These are phyloP conservation scores for Tolypeutes matacus DNA, from an alignment of 2,797 vertebrate genomes.

Conservation along the genomic window DNA sequence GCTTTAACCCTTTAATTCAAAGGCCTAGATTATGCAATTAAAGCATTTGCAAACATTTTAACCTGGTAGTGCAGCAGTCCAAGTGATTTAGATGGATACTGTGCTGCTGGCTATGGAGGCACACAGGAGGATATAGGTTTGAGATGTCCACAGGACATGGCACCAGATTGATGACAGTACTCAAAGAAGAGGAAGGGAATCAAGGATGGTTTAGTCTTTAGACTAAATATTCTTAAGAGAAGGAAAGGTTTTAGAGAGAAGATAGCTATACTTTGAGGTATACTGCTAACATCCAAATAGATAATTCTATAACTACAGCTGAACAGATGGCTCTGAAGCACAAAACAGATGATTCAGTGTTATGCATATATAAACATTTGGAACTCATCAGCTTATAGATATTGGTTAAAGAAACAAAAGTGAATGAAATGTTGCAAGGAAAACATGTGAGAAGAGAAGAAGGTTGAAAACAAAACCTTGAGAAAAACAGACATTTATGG, in stretches of 20 bases:
- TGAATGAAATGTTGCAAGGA: neutral
- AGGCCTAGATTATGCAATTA: neutral
- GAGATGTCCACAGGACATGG: neutral
- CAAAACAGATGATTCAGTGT: neutral
- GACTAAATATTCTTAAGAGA: neutral
- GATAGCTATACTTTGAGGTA: neutral
- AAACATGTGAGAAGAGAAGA: neutral
- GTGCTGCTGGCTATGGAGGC: neutral
- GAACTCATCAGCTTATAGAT: neutral
- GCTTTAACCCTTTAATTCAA: too few species aligned
- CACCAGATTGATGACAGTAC: neutral
- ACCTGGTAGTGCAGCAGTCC: neutral
- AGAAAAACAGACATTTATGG: neutral
- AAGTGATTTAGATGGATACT: neutral
- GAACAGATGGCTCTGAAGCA: neutral
- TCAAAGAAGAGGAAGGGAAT: neutral
- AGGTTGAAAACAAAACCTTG: neutral
- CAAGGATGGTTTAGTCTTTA: neutral
- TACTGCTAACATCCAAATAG: neutral
- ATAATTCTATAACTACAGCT: neutral
- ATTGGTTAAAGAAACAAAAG: neutral
- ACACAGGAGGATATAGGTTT: neutral
- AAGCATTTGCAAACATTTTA: neutral
- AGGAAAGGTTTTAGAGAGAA: neutral
- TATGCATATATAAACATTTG: neutral